These are phyloP conservation scores for Hybos culiciformis DNA, from an alignment of 2,888 invertebrate genomes.

Conservation along the genomic window DNA sequence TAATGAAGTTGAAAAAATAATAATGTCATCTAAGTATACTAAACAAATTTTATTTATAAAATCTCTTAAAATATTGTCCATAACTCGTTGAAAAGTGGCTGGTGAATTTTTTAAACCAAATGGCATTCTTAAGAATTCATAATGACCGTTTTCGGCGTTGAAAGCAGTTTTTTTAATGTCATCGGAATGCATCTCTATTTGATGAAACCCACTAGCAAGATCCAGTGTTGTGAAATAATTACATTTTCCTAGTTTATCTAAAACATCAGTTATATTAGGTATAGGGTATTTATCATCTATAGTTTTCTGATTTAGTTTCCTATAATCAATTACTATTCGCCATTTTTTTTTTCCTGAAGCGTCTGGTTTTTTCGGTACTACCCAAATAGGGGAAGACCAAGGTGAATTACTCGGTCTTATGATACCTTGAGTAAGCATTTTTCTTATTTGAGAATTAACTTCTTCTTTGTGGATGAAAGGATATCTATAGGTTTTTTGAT, in stretches of 20 bases:
- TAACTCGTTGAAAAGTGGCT: neutral
- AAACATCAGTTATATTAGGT: slow-evolving; percentile 12
- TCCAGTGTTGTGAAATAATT: slow-evolving; percentile 13
- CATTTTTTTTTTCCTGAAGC: no score
- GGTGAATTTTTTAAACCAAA: slow-evolving; percentile 1
- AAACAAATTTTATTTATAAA: neutral
- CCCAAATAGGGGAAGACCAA: neutral
- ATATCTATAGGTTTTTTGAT: no score
- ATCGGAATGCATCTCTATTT: slow-evolving; percentile 12
- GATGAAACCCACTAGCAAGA: slow-evolving; percentile 14
- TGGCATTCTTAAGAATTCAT: slow-evolving; percentile 9
- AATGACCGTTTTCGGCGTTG: slow-evolving; percentile 13
- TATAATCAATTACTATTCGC: neutral
- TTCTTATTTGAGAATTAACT: no score
- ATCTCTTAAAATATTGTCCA: neutral
- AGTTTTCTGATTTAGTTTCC: neutral
- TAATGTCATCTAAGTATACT: neutral
- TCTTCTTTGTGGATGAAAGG: no score
- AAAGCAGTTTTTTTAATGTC: slow-evolving; percentile 14
- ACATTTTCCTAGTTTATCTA: slow-evolving; percentile 10
- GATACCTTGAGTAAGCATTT: no score
- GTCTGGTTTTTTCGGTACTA: neutral
- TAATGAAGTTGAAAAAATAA: no score
- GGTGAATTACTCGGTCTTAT: neutral
- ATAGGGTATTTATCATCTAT: slow-evolving; percentile 9